Base-by-base conservation (phyloP, 37 sponge, comb jelly and placozoan species). In the Halichondria panicea region DNA sequence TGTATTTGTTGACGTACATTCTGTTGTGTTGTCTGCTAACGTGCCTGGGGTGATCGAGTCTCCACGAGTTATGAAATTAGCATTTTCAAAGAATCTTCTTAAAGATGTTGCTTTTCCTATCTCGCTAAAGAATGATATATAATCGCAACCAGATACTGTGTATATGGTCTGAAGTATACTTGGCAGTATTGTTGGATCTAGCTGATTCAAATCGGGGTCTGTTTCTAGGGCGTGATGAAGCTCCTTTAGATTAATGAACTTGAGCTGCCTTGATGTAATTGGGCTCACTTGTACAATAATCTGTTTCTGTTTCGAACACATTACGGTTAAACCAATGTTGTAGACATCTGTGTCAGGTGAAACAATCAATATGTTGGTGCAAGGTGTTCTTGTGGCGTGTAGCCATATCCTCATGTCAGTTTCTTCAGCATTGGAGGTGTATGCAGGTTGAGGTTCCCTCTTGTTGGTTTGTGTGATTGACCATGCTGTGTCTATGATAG, bases 261-360 rank as follows among this genome's bases (percentile, higher is more conserved):
- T 13, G 19, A 50, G 9, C 53, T 70, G 50, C 15, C 54, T 6
- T 46, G 50, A 45, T 50, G 9, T 48, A 9, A 46, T 6, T 15
- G 55, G 31, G 53, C 71, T 70, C 5, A 70, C 32, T 32, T 70
- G 54, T 48, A 70, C 53, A 45, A 70, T 25, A 9, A 70, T 48
- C 5, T 48, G 28, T 33, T 48, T 44, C 6, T 34, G 19, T 36
- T 21, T 48, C 33, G 13, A 9, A 36, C 43, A 40, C 15, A 18
- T 24, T 70, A 50, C 5, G 7, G 71, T 13, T 13, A 70, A 9
- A 5, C 71, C 71, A 12, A 70, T 48, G 53, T 48, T 24, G 33
- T 70, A 70, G 31, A 27, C 24, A 27, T 70, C 71, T 6, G 71
- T 70, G 45, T 70, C 71, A 25, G 71, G 71, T 12, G 54, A 50